These are phyloP conservation scores for Mystacornis crossleyi DNA, from an alignment of 2,113 vertebrate species.

Conservation along the genomic window DNA sequence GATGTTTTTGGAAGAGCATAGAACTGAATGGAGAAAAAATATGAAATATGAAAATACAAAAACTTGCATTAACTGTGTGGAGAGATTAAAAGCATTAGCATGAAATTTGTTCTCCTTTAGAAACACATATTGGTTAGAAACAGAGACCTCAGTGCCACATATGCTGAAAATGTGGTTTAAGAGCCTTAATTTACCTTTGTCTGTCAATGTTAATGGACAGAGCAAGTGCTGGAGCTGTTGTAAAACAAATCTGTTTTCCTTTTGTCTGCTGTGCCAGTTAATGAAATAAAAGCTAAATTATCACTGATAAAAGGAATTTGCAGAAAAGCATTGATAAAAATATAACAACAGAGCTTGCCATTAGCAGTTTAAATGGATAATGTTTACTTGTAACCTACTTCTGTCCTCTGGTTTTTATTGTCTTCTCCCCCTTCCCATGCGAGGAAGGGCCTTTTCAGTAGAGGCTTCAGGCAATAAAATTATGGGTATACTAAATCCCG, in stretches of 20 bases:
- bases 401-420: background rate
- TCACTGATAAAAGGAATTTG: constrained; percentile 76
- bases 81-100: background rate
- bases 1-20: background rate
- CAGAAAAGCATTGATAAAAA: constrained; percentile 70
- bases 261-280: constrained; percentile 73
- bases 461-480: background rate
- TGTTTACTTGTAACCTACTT: constrained; percentile 49
- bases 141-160: background rate
- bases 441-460: background rate
- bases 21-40: background rate
- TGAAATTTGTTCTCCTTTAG: background rate
- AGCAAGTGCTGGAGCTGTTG: constrained; percentile 62
- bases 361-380: constrained; percentile 73
- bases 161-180: constrained; percentile 42
- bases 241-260: constrained; percentile 71
- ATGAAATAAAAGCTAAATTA: constrained; percentile 80
- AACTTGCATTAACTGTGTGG: background rate
- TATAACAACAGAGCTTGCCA: constrained; percentile 70
- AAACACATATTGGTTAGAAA: background rate
- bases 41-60: background rate
- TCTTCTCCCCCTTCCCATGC: background rate
- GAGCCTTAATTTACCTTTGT: constrained; percentile 62
- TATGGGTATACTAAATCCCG: background rate
- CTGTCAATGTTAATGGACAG: constrained; percentile 69